These are phyloP conservation scores for Brachylomia viminalis DNA, from an alignment of 2,888 invertebrate species.

Conservation along the genomic window DNA sequence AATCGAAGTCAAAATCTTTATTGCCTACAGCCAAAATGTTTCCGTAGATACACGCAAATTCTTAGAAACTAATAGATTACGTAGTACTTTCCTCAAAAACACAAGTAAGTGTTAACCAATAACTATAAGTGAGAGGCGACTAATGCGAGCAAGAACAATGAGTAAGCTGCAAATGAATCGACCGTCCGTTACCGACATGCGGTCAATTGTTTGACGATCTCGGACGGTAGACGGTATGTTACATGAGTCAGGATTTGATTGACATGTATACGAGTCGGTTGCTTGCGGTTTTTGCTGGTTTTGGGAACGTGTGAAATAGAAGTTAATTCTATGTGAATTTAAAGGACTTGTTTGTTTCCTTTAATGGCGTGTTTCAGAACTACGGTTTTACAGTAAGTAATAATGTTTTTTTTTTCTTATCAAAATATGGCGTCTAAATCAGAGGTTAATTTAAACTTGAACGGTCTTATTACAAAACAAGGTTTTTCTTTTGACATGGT, in stretches of 20 bases:
- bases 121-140: slow-evolving; percentile 39
- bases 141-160: slow-evolving; percentile 59
- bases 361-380: too few relatives aligned
- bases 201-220: slow-evolving; percentile 60
- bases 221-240: slow-evolving; percentile 30
- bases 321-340: neutral
- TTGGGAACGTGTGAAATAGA: slow-evolving; percentile 7
- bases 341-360: too few relatives aligned
- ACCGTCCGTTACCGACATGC: slow-evolving; percentile 36
- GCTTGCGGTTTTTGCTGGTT: slow-evolving; percentile 51
- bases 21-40: neutral
- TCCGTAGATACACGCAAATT: neutral
- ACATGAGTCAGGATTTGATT: slow-evolving; percentile 58
- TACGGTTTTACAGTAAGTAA: neutral
- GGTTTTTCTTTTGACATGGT: too few relatives aligned
- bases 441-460: neutral
- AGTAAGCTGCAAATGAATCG: slow-evolving; percentile 50
- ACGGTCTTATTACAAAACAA: too few relatives aligned
- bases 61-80: neutral
- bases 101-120: slow-evolving; percentile 25
- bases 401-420: neutral
- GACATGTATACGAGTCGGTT: slow-evolving; percentile 43
- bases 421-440: neutral
- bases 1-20: too few relatives aligned
- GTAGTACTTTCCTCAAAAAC: slow-evolving; percentile 41